Evolutionary conservation across 1,140 invertebrate genomes (phyloP), one percentile per base, ranked within the genome.

Genomic region (Diorhabda carinulata): DNA sequence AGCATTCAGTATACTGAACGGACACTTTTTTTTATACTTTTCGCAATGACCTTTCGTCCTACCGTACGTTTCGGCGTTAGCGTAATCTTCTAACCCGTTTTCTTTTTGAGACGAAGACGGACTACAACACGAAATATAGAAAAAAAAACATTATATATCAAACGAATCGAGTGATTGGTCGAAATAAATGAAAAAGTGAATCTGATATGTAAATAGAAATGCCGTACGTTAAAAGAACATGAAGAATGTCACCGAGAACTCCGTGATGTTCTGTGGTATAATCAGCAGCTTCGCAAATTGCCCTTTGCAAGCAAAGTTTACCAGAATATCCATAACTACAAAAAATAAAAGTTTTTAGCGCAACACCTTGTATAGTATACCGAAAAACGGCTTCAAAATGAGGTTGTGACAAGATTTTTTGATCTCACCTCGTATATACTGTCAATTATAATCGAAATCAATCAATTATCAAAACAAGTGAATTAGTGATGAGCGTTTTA

Each of bases 221-320:
- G 68, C 81, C 81, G 81, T 80, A 85, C 84, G 82, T 83, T 74
- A 85, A 81, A 61, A 85, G 75, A 67, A 85, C 79, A 76, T 84
- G 82, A 44, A 85, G 78, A 72, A 85, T 76, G 72, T 82, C 84
- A 64, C 83, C 84, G 64, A 85, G 66, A 45, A 85, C 74, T 2
- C 84, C 84, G 70, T 82, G 84, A 71, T 81, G 76, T 64, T 78
- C 75, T 67, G 83, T 78, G 57, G 81, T 71, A n/a, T 80, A 80
- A n/a, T 79, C 70, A 43, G 78, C 76, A 61, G 79, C 79, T 75
- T 85, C 84, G 66, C 84, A 85, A 58, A 85, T 83, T 44, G 82
- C 78, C 44, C 83, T 78, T 64, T 84, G 73, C 43, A 85, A 74
- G 73, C 84, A 85, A 42, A 76, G 72, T 70, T 78, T 79, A 41